Conservation (phyloP, 2,888 invertebrate species). For the Gnatocerus cornutus region DNA sequence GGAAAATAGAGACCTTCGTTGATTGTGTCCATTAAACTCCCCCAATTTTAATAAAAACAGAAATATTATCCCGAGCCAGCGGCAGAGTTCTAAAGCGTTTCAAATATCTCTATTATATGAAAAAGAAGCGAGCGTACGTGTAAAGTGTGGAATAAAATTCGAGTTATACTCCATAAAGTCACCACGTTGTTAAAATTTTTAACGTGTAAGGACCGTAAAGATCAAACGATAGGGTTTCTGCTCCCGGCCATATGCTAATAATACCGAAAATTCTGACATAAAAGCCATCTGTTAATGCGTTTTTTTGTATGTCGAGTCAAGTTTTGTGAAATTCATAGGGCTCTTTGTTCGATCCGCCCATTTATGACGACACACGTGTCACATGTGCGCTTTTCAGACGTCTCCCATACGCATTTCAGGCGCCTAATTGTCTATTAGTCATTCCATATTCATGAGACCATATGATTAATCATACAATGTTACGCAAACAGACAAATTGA, state of each 20-base stretch:
- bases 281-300: constrained; percentile 47
- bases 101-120: constrained; percentile 28
- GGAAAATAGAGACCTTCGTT: not conserved
- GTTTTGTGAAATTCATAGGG: constrained; percentile 48
- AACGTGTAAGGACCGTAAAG: constrained; percentile 46
- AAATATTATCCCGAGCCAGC: not conserved
- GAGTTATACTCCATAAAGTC: constrained; percentile 46
- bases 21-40: constrained; percentile 3
- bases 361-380: constrained; percentile 55
- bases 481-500: constrained; percentile 44
- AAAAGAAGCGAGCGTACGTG: constrained; percentile 29
- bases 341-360: constrained; percentile 53
- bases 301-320: constrained; percentile 29
- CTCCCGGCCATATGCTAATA: constrained; percentile 48
- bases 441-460: constrained; percentile 58
- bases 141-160: constrained; percentile 36
- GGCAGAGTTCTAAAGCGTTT: not conserved
- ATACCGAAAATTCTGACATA: constrained; percentile 49
- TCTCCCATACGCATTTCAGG: constrained; percentile 53
- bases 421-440: constrained; percentile 60
- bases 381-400: constrained; percentile 32
- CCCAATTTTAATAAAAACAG: constrained; percentile 8
- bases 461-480: constrained; percentile 43
- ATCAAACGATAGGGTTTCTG: constrained; percentile 48
- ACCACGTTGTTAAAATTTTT: constrained; percentile 48